Evolutionary conservation across 2,888 invertebrate genomes (phyloP), one percentile per base, ranked within the genome.

Genomic region (Agrochola lota): DNA sequence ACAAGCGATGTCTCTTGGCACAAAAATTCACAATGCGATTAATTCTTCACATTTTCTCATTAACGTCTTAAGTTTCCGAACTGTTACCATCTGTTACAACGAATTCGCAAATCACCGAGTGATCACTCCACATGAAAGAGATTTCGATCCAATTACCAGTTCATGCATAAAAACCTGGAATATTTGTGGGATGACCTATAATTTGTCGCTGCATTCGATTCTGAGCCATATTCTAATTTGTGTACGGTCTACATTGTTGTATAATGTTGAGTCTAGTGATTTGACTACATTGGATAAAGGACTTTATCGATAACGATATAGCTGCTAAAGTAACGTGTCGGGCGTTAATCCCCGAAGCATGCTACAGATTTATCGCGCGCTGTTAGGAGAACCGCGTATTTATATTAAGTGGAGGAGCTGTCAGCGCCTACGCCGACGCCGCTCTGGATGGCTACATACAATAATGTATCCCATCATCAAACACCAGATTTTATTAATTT

Each of bases 371-470:
- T 96, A 96, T 95, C 93, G 93, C 93, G 93, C 91, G 92, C 93
- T 93, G 95, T 95, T 94, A 94, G 93, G 91, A 94, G 94, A 92
- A 92, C 94, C 93, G 93, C 93, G 94, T 96, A 96, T 96, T 96
- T 96, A 96, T 96, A 96, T 96, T 95, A 96, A 96, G 96, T 96
- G 95, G 96, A 92, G 94, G 90, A 95, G 94, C 96, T 96, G 95
- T 96, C 96, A 94, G 94, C 96, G 93, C 96, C 95, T 95, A 96
- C 96, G 95, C 95, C 91, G 94, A 94, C 93, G 94, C 94, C 90
- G 90, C 93, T 87, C 85, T 94, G 96, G 95, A 96, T 87, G 95
- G 96, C 90, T 92, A 89, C 93, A 96, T 96, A 93, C 96, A 95
- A 95, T 90, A 94, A 85, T 84, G 91, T 88, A 84, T 86, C 87